Base-by-base conservation (phyloP, 37 sponge, comb jelly and placozoan genomes). In the Tethya wilhelma region DNA sequence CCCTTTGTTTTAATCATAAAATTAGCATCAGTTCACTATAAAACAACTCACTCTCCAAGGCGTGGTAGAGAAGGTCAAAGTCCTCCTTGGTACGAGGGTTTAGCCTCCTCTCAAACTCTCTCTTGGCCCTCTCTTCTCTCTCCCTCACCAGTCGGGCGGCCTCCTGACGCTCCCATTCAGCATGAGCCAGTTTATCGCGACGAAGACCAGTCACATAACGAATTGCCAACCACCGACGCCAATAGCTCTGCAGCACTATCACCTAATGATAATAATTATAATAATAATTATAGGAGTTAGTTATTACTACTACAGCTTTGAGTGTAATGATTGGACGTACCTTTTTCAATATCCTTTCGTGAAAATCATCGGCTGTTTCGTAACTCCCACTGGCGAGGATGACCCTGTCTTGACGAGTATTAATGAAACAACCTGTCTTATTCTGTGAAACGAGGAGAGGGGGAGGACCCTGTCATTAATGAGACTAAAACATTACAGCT, bases 11-110 rank as follows among this genome's bases (percentile, higher is more conserved):
- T n/a, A n/a, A n/a, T n/a, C n/a, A n/a, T n/a, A n/a, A n/a, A n/a
- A n/a, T n/a, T n/a, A n/a, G n/a, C n/a, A n/a, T n/a, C n/a, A n/a
- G n/a, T n/a, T n/a, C n/a, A n/a, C n/a, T n/a, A n/a, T n/a, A n/a
- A n/a, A n/a, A n/a, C n/a, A 36, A 75, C 92, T 80, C 56, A 91
- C 95, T 81, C 53, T 97, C 97, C 59, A 97, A 68, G 26, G 97
- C 92, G 53, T 91, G 92, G 71, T 94, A 97, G 40, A 97, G 84
- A 28, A 94, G 76, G 1, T 97, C 95, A 84, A 97, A 97, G 78
- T 97, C 97, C 60, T 97, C 95, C 56, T 91, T 91, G 44, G 92
- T 84, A 5, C 49, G 68, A 28, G 97, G 97, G 79, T 97, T 90
- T 78, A 94, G 83, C 9, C 95, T 46, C 11, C 97, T 39, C n/a